Evolutionary conservation across 2,888 invertebrate species (phyloP).

Genomic region (Choreutis nemorana): DNA sequence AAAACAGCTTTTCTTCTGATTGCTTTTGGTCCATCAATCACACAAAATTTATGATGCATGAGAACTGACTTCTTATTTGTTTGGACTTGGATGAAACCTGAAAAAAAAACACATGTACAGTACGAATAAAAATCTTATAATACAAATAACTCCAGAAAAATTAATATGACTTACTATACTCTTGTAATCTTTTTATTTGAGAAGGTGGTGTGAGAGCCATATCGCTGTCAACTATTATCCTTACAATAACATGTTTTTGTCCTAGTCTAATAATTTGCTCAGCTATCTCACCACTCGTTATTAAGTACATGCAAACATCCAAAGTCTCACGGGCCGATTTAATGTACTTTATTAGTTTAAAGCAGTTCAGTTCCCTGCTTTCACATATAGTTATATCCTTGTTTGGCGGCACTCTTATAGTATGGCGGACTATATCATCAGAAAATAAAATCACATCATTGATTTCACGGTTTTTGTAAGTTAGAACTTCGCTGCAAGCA

Average conservation of each 20-base stretch:
- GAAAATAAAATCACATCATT: constrained; percentile 58
- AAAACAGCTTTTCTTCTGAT: constrained; percentile 40
- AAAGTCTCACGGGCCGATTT: constrained; percentile 56
- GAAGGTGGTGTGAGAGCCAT: constrained; percentile 56
- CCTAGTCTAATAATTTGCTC: constrained; percentile 55
- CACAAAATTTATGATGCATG: constrained; percentile 85
- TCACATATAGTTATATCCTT: constrained; percentile 45
- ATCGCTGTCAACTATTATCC: constrained; percentile 56
- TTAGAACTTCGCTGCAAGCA: constrained; percentile 31
- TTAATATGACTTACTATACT: constrained; percentile 43
- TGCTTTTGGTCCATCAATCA: constrained; percentile 69
- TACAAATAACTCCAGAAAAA: not conserved
- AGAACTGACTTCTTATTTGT: constrained; percentile 58
- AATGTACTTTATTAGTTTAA: constrained; percentile 53
- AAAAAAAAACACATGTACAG: constrained; percentile 10
- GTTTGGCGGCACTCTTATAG: constrained; percentile 39
- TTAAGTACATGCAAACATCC: constrained; percentile 60
- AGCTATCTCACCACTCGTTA: constrained; percentile 52
- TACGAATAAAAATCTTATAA: not conserved
- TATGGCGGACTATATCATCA: constrained; percentile 43
- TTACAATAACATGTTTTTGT: constrained; percentile 51
- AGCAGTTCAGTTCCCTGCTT: constrained; percentile 51
- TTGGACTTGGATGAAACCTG: constrained; percentile 59
- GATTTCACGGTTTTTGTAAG: constrained; percentile 44
- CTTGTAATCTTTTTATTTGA: constrained; percentile 48